Evolutionary conservation across 2,888 invertebrate genomes (phyloP), one percentile per base, ranked within the genome.

Genomic region (Phengaris arion): DNA sequence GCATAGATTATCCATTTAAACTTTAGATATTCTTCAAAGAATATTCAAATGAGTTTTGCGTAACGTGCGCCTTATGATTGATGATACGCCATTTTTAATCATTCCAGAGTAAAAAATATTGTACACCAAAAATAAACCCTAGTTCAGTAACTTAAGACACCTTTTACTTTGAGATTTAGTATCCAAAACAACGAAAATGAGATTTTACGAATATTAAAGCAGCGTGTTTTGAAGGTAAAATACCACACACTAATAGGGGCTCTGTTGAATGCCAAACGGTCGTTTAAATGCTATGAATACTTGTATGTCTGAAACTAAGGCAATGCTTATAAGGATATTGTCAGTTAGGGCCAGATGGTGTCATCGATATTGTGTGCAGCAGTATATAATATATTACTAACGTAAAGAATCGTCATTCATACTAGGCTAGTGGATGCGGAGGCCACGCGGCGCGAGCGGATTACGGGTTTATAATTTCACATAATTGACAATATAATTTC

Each of bases 61-160:
- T 35, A 72, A 72, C 72, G 72, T 15, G 52, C 52, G 72, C 13
- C 54, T 72, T 54, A 72, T 72, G 72, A 72, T 72, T 72, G 72
- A 72, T 72, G 72, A 52, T 54, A 35, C 52, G 13, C 52, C 72
- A 52, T 52, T 72, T 72, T 72, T 72, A 72, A 72, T 72, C 72
- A 72, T 72, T 52, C 72, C 13, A 72, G 69, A 48, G 46, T 48
- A 7, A 69, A 48, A 68, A n/a, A 48, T 15, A 2, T 46, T 69
- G 48, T 69, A 48, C 46, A 8, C 46, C 8, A 69, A 69, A 15
- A 48, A 48, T 15, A 69, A n/a, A 69, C 69, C 9, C 10, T 69
- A 15, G 7, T 10, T n/a, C 5, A 0, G 12, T 5, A 2, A 2
- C 4, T n/a, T 69, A 69, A 69, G 22, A 9, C 2, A 0, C 1